phyloP scores from a whole-genome alignment of 2,797 vertebrate species.

The Choloepus didactylus region DNA sequence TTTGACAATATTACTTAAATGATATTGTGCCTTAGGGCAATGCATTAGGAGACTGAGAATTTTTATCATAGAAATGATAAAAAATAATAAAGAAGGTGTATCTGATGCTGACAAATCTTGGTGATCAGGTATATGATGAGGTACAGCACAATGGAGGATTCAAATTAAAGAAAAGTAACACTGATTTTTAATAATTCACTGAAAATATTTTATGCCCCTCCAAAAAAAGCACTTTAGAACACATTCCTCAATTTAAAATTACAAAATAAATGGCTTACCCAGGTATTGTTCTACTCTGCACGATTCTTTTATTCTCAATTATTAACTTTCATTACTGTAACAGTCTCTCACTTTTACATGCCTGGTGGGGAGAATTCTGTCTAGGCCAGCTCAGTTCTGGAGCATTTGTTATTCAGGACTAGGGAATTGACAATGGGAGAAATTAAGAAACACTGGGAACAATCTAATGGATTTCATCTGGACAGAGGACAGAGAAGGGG shows the following conservation, averaged over 20 bases:
- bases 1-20: neutral
- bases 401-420: neutral
- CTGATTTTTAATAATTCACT: neutral
- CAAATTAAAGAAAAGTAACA: neutral
- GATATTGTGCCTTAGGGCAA: neutral
- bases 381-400: neutral
- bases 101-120: neutral
- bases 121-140: neutral
- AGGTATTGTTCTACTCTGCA: neutral
- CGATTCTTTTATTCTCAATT: neutral
- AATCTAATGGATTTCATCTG: neutral
- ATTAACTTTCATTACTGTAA: neutral
- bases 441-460: neutral
- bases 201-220: neutral
- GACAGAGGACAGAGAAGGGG: neutral
- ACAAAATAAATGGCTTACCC: neutral
- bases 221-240: neutral
- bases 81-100: neutral
- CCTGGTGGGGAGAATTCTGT: neutral
- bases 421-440: neutral
- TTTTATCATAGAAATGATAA: constrained; percentile 24
- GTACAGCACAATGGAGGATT: neutral
- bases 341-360: neutral
- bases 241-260: constrained; percentile 25
- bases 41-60: neutral